These are phyloP conservation scores for Bombylius major DNA, from an alignment of 2,888 invertebrate genomes.

Conservation along the genomic window DNA sequence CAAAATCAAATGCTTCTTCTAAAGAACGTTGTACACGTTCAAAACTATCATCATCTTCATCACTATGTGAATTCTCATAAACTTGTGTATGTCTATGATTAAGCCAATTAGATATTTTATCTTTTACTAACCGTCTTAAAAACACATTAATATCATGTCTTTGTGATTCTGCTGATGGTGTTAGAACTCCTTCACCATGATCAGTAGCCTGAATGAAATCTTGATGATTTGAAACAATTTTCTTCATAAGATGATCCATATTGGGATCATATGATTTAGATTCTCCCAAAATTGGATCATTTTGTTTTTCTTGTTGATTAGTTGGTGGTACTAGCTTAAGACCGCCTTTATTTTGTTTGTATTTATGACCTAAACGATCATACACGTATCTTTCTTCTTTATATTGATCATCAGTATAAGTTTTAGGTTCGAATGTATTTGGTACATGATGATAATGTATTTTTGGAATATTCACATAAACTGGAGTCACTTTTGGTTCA, in stretches of 20 bases:
- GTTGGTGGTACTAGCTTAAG: constrained; percentile 21
- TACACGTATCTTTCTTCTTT: constrained; percentile 12
- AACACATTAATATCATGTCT: constrained; percentile 24
- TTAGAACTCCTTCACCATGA: constrained; percentile 20
- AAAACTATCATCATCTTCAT: constrained; percentile 1
- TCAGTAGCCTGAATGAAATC: constrained; percentile 22
- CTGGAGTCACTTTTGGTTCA: background rate
- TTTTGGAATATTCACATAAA: background rate
- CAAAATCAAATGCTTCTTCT: background rate
- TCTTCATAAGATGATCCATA: constrained; percentile 26
- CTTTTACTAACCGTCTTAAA: constrained; percentile 23
- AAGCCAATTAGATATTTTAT: constrained; percentile 21
- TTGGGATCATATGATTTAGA: constrained; percentile 15
- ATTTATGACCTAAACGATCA: constrained; percentile 25
- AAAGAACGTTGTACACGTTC: background rate
- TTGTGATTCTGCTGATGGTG: constrained; percentile 23
- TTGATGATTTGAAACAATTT: constrained; percentile 26
- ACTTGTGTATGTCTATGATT: background rate
- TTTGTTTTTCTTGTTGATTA: background rate
- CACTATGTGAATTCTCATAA: background rate
- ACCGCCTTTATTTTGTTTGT: constrained; percentile 23
- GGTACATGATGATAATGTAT: background rate
- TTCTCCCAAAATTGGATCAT: constrained; percentile 8
- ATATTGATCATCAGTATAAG: background rate
- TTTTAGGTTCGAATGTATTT: background rate